These are phyloP conservation scores for Pteronura brasiliensis DNA, from an alignment of 2,113 vertebrate species.

Conservation along the genomic window DNA sequence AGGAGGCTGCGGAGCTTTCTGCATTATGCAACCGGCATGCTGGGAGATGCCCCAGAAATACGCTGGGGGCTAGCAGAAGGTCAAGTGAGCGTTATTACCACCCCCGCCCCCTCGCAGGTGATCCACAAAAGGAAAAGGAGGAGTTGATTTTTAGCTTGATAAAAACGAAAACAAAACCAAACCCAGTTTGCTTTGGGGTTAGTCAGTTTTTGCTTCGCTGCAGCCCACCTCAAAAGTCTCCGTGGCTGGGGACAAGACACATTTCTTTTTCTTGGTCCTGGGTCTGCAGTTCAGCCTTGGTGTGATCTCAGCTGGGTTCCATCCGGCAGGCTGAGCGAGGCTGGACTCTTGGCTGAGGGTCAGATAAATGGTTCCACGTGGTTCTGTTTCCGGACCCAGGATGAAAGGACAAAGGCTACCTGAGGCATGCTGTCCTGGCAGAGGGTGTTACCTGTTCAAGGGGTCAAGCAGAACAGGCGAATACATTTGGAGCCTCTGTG, in stretches of 20 bases:
- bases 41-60: slow-evolving; percentile 68
- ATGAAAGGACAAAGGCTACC: background rate
- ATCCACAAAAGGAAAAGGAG: background rate
- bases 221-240: background rate
- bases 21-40: slow-evolving; percentile 16
- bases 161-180: background rate
- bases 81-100: background rate
- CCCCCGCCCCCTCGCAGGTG: no score
- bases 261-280: background rate
- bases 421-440: background rate
- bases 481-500: background rate
- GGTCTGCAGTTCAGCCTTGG: background rate
- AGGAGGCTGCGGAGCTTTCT: slow-evolving; percentile 12
- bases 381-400: background rate
- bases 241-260: background rate
- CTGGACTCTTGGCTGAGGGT: background rate
- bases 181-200: background rate
- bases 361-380: no score
- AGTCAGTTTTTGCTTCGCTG: background rate
- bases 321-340: background rate
- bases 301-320: background rate
- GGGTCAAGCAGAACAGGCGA: background rate
- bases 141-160: slow-evolving; percentile 7
- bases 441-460: background rate
- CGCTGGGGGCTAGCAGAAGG: background rate